These are phyloP conservation scores for Simalia tracyae DNA, from an alignment of 2,797 vertebrate species.

Conservation along the genomic window DNA sequence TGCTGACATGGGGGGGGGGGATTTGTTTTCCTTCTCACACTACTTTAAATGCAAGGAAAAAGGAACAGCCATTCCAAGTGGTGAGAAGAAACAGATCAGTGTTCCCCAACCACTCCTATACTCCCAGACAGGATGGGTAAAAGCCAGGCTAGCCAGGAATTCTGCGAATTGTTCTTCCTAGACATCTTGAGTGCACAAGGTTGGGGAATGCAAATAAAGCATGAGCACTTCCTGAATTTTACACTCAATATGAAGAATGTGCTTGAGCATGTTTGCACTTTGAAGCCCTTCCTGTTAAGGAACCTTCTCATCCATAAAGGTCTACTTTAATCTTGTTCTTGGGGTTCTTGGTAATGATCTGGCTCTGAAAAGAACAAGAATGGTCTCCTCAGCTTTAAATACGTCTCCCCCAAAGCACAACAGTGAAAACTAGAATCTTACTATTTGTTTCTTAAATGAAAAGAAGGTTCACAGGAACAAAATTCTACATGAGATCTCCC, in stretches of 20 bases:
- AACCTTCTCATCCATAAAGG: neutral
- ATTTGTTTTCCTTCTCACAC: too few species aligned
- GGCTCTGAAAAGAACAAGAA: neutral
- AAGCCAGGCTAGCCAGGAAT: neutral
- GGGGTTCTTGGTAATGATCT: neutral
- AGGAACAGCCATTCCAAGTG: neutral
- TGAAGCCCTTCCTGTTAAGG: neutral
- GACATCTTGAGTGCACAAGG: neutral
- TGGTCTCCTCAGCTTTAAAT: neutral
- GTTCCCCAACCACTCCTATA: neutral
- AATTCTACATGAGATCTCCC: neutral
- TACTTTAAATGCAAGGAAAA: neutral
- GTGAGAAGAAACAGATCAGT: neutral
- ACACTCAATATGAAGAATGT: neutral
- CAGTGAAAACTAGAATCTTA: neutral
- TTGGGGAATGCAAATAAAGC: neutral
- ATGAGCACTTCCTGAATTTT: neutral
- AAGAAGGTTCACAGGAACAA: neutral
- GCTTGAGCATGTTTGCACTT: neutral
- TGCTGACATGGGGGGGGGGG: too few species aligned
- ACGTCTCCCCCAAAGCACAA: neutral
- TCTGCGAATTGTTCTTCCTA: neutral
- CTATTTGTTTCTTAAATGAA: neutral
- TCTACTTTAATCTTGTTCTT: neutral
- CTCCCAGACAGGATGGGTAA: too few species aligned